A percentile compares a stretch with the other conserved stretches of the same genome.
Conservation (phyloP, 2,888 invertebrate genomes). For the Gonocerus acuteangulatus region DNA sequence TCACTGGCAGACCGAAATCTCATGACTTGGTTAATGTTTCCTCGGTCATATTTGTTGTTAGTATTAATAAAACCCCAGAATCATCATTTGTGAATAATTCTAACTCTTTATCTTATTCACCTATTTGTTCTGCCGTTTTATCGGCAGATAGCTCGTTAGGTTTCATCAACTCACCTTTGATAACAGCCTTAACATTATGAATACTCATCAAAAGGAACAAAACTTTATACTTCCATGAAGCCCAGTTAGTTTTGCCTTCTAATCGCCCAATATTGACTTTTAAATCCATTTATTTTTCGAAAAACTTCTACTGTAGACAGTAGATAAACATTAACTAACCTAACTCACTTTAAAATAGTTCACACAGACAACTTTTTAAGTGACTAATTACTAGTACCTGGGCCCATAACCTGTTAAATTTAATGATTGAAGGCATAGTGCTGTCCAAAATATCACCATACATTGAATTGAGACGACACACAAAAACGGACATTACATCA, state of each 20-base stretch:
- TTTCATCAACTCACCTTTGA: not conserved
- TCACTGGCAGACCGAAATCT: not conserved
- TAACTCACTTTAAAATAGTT: too few species aligned
- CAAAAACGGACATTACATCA: too few species aligned
- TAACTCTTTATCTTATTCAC: not conserved
- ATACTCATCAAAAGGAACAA: not conserved
- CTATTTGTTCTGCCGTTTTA: not conserved
- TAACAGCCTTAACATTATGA: not conserved
- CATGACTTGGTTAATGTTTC: not conserved
- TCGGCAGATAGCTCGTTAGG: not conserved
- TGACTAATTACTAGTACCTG: too few species aligned
- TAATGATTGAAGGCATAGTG: too few species aligned
- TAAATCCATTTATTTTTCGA: not conserved
- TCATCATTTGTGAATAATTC: not conserved
- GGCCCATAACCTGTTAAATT: too few species aligned
- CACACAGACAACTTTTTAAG: too few species aligned
- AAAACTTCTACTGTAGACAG: not conserved
- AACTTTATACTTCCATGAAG: not conserved
- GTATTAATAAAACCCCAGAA: not conserved
- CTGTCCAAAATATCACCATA: too few species aligned
- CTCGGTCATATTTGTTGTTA: not conserved
- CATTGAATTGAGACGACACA: too few species aligned
- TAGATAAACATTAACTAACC: too few species aligned
- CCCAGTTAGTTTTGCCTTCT: not conserved
- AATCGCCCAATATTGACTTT: not conserved